Percentiles rank a stretch among this genome's conserved stretches.
Conservation (phyloP, 1,140 invertebrate genomes). For the Trichonephila inaurata region DNA sequence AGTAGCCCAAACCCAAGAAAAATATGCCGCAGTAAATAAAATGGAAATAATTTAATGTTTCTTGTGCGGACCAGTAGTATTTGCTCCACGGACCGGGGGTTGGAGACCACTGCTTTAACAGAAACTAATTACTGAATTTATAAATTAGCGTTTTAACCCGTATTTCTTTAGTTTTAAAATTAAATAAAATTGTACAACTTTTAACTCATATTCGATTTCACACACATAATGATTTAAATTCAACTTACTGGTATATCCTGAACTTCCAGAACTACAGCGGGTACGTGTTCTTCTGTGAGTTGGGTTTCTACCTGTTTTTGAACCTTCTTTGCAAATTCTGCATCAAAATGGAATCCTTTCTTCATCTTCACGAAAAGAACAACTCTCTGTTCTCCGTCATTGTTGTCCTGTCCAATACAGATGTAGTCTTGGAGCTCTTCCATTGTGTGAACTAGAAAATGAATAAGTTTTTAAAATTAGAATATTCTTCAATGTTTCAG, state of each 20-base stretch:
- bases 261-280: conserved; percentile 81
- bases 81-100: too few species aligned
- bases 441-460: conserved; percentile 82
- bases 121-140: too few species aligned
- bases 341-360: conserved; percentile 79
- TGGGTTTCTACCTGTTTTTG: conserved; percentile 81
- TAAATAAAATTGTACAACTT: too few species aligned
- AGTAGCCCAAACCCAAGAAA: too few species aligned
- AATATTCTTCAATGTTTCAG: not conserved
- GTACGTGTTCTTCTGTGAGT: conserved; percentile 83
- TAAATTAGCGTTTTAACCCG: too few species aligned
- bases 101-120: too few species aligned
- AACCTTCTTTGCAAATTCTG: conserved; percentile 81
- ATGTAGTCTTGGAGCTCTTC: conserved; percentile 83
- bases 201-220: not conserved
- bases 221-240: too few species aligned
- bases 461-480: not conserved
- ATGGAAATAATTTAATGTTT: too few species aligned
- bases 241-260: conserved; percentile 83
- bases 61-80: too few species aligned
- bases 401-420: conserved; percentile 81
- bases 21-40: too few species aligned
- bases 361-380: conserved; percentile 83
- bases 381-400: conserved; percentile 82
- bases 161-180: too few species aligned